A percentile compares a stretch with the other conserved stretches of the same genome.
Conservation (phyloP, 2,113 vertebrate genomes). For the Brienomyrus longianalis region DNA sequence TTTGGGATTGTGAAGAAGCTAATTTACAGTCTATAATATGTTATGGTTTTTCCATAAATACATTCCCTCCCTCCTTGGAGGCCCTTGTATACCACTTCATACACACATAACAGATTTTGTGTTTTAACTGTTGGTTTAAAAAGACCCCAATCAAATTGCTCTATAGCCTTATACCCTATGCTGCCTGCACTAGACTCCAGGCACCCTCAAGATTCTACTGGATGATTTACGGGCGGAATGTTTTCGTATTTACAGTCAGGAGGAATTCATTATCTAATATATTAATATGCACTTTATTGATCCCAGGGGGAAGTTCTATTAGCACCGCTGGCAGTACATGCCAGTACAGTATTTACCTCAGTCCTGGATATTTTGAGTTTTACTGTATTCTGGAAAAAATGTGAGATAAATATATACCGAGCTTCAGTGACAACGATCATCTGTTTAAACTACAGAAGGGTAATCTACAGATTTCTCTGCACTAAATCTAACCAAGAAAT, state of each 20-base stretch:
- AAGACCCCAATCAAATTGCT: not conserved
- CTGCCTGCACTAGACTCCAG: not conserved
- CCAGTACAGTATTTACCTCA: not conserved
- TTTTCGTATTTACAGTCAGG: not conserved
- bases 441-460: not conserved
- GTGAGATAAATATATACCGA: not conserved
- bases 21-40: not conserved
- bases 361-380: not conserved
- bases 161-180: not conserved
- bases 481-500: not conserved
- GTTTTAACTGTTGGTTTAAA: not conserved
- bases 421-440: not conserved
- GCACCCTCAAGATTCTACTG: not conserved
- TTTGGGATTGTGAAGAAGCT: conserved; percentile 6
- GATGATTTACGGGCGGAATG: not conserved
- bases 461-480: not conserved
- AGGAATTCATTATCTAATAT: not conserved
- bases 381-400: not conserved
- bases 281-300: not conserved
- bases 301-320: not conserved
- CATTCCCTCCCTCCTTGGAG: not conserved
- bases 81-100: not conserved
- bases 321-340: not conserved
- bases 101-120: not conserved
- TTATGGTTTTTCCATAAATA: not conserved